phyloP scores from a whole-genome alignment of 2,888 invertebrate species.

The Apantesis nais region DNA sequence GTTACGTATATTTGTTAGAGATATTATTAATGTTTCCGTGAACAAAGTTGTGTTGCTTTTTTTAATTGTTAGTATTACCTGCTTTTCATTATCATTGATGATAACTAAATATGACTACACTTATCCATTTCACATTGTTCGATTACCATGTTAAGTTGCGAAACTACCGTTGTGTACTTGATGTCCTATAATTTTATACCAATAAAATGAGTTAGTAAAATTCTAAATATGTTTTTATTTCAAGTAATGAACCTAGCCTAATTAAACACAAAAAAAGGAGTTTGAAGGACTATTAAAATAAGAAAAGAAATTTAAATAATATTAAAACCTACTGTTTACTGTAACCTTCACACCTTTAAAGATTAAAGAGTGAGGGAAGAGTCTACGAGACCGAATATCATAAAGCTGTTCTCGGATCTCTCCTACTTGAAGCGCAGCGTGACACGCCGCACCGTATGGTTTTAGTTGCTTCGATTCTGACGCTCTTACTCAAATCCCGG shows the following conservation, averaged over 20 bases:
- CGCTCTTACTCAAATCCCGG: too few relatives aligned
- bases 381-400: too few relatives aligned
- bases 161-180: conserved; percentile 45
- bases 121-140: neutral
- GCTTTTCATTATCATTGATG: neutral
- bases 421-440: neutral
- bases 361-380: too few relatives aligned
- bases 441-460: neutral
- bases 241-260: neutral
- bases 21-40: neutral
- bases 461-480: neutral
- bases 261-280: neutral
- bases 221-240: conserved; percentile 3
- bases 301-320: too few relatives aligned
- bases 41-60: neutral
- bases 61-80: neutral
- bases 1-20: neutral
- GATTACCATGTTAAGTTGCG: conserved; percentile 38
- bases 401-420: neutral
- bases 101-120: neutral
- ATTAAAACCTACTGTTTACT: neutral
- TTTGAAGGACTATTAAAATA: too few relatives aligned
- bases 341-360: too few relatives aligned
- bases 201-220: conserved; percentile 45
- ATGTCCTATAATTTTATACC: conserved; percentile 58